Base-by-base conservation (phyloP, 2,888 invertebrate species). In the Tinea pellionella region DNA sequence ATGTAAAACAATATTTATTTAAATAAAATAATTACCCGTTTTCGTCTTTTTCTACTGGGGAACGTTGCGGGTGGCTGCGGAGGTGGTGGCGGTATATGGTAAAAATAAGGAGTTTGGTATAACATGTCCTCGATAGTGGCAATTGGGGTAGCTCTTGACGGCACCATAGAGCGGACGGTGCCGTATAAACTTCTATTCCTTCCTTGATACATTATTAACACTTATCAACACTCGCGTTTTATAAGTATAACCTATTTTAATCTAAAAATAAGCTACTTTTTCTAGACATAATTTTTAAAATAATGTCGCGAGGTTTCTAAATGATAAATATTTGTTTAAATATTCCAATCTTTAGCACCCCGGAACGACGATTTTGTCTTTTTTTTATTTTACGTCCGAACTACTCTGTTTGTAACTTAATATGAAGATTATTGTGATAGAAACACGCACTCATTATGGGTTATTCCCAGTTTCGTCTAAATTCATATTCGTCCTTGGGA, bases 31-130 rank as follows among this genome's bases (percentile, higher is more conserved):
- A 69, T 65, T 73, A 87, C 87, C 78, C 77, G 70, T 74, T 86
- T 87, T 51, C 83, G 77, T 65, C 80, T 78, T 62, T 86, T 86
- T 62, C 86, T 81, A 63, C 82, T 83, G 76, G 87, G 87, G 67
- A 78, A 86, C 11, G 87, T 87, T 68, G 82, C 84, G 60, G 83
- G 64, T 11, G 81, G 74, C 64, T 80, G 82, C 51, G 77, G 80
- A 13, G 76, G 77, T 4, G 76, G 77, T 4, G 85, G 84, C 62
- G 84, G 85, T 58, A 85, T 73, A 64, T 86, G 87, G 70, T 82
- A 86, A 68, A 86, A 83, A 66, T 85, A 86, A 9, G 84, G 81
- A 47, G 84, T 78, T 0, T 75, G 73, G 63, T 72, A 81, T 65
- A 83, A 61, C 42, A 83, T 63, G 57, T 87, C 86, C 47, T 86